Conservation (phyloP, 2,888 invertebrate genomes). For the Leptarthrus brevirostris region DNA sequence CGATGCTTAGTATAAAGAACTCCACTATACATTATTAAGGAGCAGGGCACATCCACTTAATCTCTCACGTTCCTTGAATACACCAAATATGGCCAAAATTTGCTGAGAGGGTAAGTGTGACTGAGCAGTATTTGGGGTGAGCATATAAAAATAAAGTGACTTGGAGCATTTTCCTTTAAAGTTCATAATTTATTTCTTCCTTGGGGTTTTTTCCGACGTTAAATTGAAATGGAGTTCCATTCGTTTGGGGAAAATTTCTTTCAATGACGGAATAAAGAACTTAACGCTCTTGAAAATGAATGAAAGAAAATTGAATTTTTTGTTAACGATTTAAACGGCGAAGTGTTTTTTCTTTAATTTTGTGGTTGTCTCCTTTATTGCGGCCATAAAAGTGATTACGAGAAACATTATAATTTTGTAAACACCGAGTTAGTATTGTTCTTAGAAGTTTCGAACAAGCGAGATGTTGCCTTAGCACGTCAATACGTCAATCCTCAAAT, state of each 20-base stretch:
- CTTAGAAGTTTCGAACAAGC: too few species aligned
- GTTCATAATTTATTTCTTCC: neutral
- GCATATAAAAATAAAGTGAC: neutral
- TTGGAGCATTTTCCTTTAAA: neutral
- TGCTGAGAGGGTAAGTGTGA: neutral
- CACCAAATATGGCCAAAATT: neutral
- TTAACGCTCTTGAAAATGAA: neutral
- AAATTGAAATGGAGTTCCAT: too few species aligned
- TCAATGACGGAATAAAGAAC: neutral
- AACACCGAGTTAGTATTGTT: neutral
- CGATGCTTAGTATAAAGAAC: neutral
- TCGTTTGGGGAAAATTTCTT: neutral
- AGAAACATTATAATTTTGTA: neutral
- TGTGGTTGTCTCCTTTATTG: neutral
- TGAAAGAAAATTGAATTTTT: neutral
- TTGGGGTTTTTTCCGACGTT: too few species aligned
- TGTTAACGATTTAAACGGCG: neutral
- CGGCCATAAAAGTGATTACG: neutral
- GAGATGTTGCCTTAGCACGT: too few species aligned
- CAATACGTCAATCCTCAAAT: too few species aligned
- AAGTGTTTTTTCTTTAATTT: neutral
- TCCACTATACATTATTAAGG: neutral
- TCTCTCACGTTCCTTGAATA: neutral
- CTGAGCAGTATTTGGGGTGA: neutral
- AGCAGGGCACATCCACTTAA: neutral